Conservation (phyloP, 2,797 vertebrate genomes). For the Odontamblyopus lacepedii region DNA sequence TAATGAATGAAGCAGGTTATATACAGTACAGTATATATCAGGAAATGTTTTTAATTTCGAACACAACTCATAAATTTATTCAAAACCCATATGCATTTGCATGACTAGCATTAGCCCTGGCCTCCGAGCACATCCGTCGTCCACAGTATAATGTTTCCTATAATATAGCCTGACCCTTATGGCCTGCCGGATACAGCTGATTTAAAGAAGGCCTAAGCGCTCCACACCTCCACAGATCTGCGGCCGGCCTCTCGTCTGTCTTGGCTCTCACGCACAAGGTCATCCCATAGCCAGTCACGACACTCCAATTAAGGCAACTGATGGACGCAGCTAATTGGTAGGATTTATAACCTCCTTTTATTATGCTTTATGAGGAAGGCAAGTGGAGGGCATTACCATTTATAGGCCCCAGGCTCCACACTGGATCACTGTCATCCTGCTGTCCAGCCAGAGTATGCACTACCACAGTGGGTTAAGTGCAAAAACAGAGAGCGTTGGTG, state of each 20-base stretch:
- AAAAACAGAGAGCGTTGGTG: slow-evolving; percentile 7
- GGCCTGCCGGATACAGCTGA: slow-evolving; percentile 59
- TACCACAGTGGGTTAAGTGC: slow-evolving; percentile 16
- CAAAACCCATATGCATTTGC: slow-evolving; percentile 6
- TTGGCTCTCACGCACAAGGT: slow-evolving; percentile 78
- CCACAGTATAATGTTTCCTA: slow-evolving; percentile 40
- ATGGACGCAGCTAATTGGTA: slow-evolving; percentile 84
- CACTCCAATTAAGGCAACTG: slow-evolving; percentile 85
- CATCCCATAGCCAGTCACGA: slow-evolving; percentile 78
- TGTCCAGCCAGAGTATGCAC: slow-evolving; percentile 49
- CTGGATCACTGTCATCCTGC: slow-evolving; percentile 68
- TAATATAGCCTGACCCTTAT: slow-evolving; percentile 47
- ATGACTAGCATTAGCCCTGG: slow-evolving; percentile 25
- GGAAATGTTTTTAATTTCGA: background rate
- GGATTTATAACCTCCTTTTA: slow-evolving; percentile 84
- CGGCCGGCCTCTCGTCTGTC: slow-evolving; percentile 69
- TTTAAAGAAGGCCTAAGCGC: slow-evolving; percentile 60
- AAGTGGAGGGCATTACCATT: slow-evolving; percentile 84
- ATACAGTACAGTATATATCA: background rate
- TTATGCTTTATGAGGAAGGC: slow-evolving; percentile 83
- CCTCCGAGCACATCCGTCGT: slow-evolving; percentile 32
- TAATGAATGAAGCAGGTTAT: background rate
- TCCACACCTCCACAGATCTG: slow-evolving; percentile 62
- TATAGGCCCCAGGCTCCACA: slow-evolving; percentile 74
- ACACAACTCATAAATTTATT: background rate